These are phyloP conservation scores for Motacilla alba DNA, from an alignment of 2,113 vertebrate genomes.

Conservation along the genomic window DNA sequence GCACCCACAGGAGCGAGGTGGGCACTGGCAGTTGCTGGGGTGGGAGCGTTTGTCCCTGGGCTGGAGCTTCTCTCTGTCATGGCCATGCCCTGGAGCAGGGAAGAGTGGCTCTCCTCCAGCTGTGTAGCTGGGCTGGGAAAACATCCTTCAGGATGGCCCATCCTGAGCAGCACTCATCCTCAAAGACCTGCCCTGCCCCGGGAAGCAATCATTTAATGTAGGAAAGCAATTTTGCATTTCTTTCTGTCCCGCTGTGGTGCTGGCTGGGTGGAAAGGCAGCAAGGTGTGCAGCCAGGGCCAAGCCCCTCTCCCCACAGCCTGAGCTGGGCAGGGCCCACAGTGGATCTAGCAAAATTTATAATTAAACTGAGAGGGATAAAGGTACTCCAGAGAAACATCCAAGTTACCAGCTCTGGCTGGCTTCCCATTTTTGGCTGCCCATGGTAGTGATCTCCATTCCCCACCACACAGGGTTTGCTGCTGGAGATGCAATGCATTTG, in stretches of 20 bases:
- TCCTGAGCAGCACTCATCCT: background rate
- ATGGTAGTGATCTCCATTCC: background rate
- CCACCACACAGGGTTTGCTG: background rate
- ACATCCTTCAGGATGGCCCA: background rate
- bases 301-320: fast-evolving
- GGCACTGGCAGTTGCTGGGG: fast-evolving
- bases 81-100: background rate
- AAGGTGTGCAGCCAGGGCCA: background rate
- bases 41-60: fast-evolving
- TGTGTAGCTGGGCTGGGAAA: background rate
- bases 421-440: background rate
- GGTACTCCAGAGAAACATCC: background rate
- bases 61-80: background rate
- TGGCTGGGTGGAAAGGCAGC: background rate
- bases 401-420: background rate
- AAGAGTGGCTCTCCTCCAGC: background rate
- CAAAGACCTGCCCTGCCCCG: background rate
- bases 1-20: background rate
- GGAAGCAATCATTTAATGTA: background rate
- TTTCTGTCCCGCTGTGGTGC: fast-evolving
- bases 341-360: fast-evolving
- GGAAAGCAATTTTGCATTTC: background rate
- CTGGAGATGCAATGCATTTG: background rate
- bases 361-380: background rate
- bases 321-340: background rate